phyloP scores from a whole-genome alignment of 2,113 vertebrate species.

The Euleptes europaea region DNA sequence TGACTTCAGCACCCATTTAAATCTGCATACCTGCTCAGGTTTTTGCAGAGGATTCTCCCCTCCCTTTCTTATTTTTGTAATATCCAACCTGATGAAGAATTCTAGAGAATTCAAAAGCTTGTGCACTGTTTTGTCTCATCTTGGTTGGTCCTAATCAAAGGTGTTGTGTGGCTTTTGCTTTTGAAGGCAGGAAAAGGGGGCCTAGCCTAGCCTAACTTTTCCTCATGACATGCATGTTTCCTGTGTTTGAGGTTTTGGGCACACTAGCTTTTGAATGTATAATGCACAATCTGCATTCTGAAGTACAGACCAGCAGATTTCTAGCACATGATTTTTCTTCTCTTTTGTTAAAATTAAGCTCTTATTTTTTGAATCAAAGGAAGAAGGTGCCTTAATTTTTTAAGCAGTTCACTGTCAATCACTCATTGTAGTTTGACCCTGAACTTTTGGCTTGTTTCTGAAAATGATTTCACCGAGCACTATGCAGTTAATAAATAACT shows the following conservation, averaged over 20 bases:
- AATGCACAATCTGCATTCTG: too few relatives aligned
- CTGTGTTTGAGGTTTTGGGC: neutral
- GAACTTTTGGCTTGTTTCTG: constrained; percentile 71
- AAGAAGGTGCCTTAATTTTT: constrained; percentile 41
- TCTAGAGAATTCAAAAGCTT: too few relatives aligned
- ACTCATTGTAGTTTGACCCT: constrained; percentile 48
- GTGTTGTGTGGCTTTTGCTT: too few relatives aligned
- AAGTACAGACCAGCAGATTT: neutral
- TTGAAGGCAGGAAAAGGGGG: neutral
- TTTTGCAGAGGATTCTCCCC: too few relatives aligned
- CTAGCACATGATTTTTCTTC: too few relatives aligned
- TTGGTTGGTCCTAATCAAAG: too few relatives aligned
- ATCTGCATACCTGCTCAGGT: too few relatives aligned
- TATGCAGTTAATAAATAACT: constrained; percentile 81
- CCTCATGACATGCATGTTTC: neutral
- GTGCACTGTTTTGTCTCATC: too few relatives aligned
- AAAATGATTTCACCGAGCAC: constrained; percentile 75
- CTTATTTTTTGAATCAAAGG: neutral
- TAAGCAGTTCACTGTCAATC: constrained; percentile 14
- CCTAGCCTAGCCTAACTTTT: neutral
- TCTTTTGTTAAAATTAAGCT: neutral
- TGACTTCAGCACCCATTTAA: too few relatives aligned
- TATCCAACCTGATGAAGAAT: too few relatives aligned
- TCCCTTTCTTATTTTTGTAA: too few relatives aligned
- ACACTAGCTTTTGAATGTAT: neutral